Evolutionary conservation across 2,113 vertebrate species (phyloP), one percentile per base, ranked within the genome.

Genomic region (Pelodiscus sinensis): DNA sequence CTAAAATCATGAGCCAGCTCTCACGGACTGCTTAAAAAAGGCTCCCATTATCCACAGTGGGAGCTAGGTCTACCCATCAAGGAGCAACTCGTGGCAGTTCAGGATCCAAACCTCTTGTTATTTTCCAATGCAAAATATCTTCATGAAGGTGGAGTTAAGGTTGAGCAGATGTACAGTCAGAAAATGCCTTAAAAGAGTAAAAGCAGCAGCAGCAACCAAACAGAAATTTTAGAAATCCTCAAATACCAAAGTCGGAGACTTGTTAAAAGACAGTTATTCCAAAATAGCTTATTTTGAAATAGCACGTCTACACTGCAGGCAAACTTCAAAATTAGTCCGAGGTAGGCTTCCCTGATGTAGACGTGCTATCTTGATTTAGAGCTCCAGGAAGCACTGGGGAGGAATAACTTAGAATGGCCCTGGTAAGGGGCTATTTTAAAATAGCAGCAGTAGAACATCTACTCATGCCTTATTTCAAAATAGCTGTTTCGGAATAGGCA

Each of bases 71-170:
- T 71, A 62, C 19, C 54, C 81, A 77, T 86, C 85, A 79, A 79
- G 94, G 94, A 91, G 71, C 89, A 96, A 92, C 85, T 87, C 87
- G 89, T 81, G 18, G 55, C 82, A 73, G 82, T 81, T 90, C 89
- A 0, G 44, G 27, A 25, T 81, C 84, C 82, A 86, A 85, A 93
- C 18, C 10, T n/a, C 65, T 51, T 52, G 22, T 84, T 94, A 29
- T 1, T 58, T 95, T 95, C 82, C 44, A 79, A 85, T 57, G 29
- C 44, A 91, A 79, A 94, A 94, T 94, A 7, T 38, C 71, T 92
- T 81, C 90, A 58, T 82, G 84, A 57, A 86, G 54, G 77, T 88
- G 16, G 3, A 81, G 29, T 8, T 65, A 94, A 90, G 57, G 38
- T 21, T 88, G 77, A 86, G 87, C 79, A 75, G 38, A 65, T 90